These are phyloP conservation scores for Patella caerulea DNA, from an alignment of 2,888 invertebrate species.

Conservation along the genomic window DNA sequence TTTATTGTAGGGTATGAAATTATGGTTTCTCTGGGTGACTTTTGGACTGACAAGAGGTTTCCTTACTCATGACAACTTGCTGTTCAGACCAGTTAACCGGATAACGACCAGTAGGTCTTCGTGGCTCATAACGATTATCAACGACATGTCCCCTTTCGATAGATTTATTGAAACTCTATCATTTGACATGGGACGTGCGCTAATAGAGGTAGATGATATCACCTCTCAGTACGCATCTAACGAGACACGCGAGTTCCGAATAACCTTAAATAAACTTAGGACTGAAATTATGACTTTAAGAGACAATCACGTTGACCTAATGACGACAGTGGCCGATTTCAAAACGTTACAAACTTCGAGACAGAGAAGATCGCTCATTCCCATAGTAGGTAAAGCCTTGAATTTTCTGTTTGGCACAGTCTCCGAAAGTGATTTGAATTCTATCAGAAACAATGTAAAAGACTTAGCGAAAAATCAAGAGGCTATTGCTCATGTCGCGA, in stretches of 20 bases:
- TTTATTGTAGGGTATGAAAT: not conserved
- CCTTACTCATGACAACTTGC: not conserved
- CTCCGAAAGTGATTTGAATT: not conserved
- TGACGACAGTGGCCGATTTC: not conserved
- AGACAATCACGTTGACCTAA: not conserved
- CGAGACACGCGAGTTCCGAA: not conserved
- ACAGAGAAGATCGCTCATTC: constrained; percentile 1
- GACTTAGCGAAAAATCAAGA: no score
- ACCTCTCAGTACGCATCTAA: not conserved
- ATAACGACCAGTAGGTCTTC: not conserved
- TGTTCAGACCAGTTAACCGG: not conserved
- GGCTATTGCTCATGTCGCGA: not conserved
- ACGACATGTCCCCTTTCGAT: not conserved
- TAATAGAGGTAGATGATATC: not conserved
- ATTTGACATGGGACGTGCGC: not conserved
- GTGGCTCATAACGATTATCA: not conserved
- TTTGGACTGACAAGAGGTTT: not conserved
- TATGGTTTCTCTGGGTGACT: no score
- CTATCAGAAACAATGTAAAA: no score
- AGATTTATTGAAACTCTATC: not conserved
- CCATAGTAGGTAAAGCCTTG: not conserved
- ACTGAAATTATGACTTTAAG: not conserved
- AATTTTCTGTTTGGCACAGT: not conserved
- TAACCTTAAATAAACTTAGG: not conserved
- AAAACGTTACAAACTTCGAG: constrained; percentile 5